These are phyloP conservation scores for Standfussiana lucernea DNA, from an alignment of 2,888 invertebrate genomes.

Conservation along the genomic window DNA sequence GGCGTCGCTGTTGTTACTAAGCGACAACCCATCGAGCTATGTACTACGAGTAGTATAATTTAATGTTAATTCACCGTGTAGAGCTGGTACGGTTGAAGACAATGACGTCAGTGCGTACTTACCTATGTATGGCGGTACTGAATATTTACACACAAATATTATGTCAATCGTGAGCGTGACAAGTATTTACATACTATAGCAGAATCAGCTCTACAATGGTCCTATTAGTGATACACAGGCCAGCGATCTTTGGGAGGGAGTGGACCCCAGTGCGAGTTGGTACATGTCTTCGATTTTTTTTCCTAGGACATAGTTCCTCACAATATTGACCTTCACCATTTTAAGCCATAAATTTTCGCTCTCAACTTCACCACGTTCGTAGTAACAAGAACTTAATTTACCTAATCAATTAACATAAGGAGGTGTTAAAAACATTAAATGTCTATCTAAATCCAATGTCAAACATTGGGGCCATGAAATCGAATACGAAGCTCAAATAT, in stretches of 20 bases:
- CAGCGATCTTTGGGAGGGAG: background rate
- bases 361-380: background rate
- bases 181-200: background rate
- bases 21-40: background rate
- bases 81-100: constrained; percentile 18
- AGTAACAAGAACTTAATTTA: background rate
- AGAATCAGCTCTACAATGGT: background rate
- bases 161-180: constrained; percentile 10
- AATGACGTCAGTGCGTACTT: constrained; percentile 34
- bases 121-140: background rate
- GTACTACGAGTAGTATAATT: constrained; percentile 10
- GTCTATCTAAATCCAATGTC: constrained; percentile 30
- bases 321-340: background rate
- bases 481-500: constrained; percentile 54
- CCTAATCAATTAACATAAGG: background rate
- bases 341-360: background rate
- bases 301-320: background rate
- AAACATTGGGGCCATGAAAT: constrained; percentile 49
- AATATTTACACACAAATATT: constrained; percentile 27
- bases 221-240: background rate
- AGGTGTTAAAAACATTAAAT: constrained; percentile 20
- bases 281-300: background rate
- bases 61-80: constrained; percentile 32
- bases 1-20: background rate
- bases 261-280: background rate